These are phyloP conservation scores for Andrena praecox DNA, from an alignment of 2,888 invertebrate species.

Conservation along the genomic window DNA sequence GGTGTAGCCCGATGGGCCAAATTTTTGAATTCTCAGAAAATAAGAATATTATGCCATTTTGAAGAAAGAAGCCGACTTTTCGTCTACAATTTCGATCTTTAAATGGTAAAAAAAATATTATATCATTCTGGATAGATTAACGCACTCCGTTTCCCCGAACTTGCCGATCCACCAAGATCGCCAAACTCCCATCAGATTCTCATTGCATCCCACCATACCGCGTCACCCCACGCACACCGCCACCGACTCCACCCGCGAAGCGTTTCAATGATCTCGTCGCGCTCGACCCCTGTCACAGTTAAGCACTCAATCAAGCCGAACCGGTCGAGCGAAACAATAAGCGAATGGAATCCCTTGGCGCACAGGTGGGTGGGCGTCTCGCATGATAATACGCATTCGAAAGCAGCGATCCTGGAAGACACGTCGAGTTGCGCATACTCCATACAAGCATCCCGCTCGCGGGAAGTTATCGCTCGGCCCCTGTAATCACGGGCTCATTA, in stretches of 20 bases:
- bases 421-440: slow-evolving; percentile 5
- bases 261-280: slow-evolving; percentile 52
- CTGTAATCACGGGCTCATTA: slow-evolving; percentile 71
- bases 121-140: too few species aligned
- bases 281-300: slow-evolving; percentile 56
- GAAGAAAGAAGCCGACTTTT: too few species aligned
- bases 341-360: slow-evolving; percentile 21
- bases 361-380: slow-evolving; percentile 41
- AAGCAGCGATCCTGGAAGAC: slow-evolving; percentile 32
- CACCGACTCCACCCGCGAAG: slow-evolving; percentile 22
- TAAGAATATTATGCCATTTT: too few species aligned
- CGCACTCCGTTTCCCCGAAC: too few species aligned
- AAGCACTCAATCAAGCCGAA: slow-evolving; percentile 57
- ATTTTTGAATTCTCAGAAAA: too few species aligned
- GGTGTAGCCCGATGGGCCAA: too few species aligned
- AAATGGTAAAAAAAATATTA: too few species aligned
- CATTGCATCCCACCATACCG: slow-evolving; percentile 1
- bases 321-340: slow-evolving; percentile 52
- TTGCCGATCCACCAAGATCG: background rate
- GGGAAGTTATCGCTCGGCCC: slow-evolving; percentile 47
- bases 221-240: background rate
- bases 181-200: background rate
- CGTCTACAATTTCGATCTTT: too few species aligned
- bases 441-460: slow-evolving; percentile 2
- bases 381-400: slow-evolving; percentile 31